These are phyloP conservation scores for Tipula lateralis DNA, from an alignment of 2,888 invertebrate species.

Conservation along the genomic window DNA sequence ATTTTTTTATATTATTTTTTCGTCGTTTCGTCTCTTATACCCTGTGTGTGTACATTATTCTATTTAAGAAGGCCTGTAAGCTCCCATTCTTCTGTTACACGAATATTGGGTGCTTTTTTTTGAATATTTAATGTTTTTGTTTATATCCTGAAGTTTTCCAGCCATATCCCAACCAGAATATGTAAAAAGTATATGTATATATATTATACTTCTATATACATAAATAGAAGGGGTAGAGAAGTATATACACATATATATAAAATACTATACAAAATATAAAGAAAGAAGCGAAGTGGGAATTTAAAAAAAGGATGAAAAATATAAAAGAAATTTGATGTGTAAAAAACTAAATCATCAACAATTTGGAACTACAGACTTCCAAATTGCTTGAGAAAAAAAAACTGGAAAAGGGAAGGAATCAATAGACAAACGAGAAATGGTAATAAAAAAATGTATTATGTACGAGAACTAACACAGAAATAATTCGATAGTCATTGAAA, in stretches of 20 bases:
- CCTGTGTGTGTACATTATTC: background rate
- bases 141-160: conserved; percentile 24
- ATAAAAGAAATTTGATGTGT: conserved; percentile 24
- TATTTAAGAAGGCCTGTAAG: conserved; percentile 19
- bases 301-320: background rate
- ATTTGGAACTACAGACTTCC: conserved; percentile 24
- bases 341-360: conserved; percentile 24
- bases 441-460: background rate
- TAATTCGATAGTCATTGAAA: conserved; percentile 27
- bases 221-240: background rate
- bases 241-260: too few species aligned
- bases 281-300: background rate
- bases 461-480: conserved; percentile 19
- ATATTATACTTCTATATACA: background rate
- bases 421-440: conserved; percentile 15
- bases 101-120: background rate
- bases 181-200: background rate
- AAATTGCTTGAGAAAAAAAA: conserved; percentile 24
- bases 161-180: background rate
- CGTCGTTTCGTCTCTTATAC: background rate
- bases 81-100: background rate
- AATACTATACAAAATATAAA: background rate
- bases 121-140: conserved; percentile 19
- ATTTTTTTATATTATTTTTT: background rate
- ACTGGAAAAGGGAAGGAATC: conserved; percentile 14